Conservation (phyloP, 35 echinoderm and acorn worm species). For the Lytechinus variegatus region DNA sequence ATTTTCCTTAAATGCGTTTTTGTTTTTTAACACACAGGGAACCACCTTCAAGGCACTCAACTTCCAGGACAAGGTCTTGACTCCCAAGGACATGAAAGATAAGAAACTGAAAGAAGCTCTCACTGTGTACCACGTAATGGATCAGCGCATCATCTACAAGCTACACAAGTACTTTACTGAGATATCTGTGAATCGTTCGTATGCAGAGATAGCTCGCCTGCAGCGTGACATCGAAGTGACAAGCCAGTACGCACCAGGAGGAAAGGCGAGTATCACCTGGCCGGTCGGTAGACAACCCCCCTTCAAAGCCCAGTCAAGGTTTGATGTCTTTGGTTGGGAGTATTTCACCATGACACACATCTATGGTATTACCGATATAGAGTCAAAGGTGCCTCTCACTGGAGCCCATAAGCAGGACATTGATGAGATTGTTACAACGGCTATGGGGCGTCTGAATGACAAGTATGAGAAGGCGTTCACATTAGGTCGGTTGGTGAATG, state of each 20-base stretch:
- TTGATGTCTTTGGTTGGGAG: constrained; percentile 93
- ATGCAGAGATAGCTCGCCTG: constrained; percentile 63
- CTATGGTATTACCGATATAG: constrained; percentile 71
- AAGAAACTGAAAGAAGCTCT: constrained; percentile 66
- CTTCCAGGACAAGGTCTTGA: constrained; percentile 84
- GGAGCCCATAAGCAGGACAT: constrained; percentile 93
- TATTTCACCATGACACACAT: constrained; percentile 98
- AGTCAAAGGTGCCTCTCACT: constrained; percentile 77
- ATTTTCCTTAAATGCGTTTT: too few relatives aligned
- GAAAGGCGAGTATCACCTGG: constrained; percentile 77
- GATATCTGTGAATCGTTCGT: constrained; percentile 74
- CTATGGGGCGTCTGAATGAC: constrained; percentile 84
- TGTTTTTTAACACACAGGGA: constrained; percentile 58
- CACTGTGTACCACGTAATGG: constrained; percentile 83
- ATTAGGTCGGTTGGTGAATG: constrained; percentile 82
- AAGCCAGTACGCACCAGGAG: constrained; percentile 75
- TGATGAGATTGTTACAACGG: constrained; percentile 87
- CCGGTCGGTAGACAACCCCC: constrained; percentile 77
- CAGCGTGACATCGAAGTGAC: constrained; percentile 70
- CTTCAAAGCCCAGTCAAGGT: constrained; percentile 78
- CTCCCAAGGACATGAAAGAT: constrained; percentile 72
- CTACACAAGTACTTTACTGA: constrained; percentile 93
- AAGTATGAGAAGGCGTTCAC: constrained; percentile 89
- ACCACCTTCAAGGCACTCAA: constrained; percentile 80
- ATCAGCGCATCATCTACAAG: constrained; percentile 83